Conservation (phyloP, 2,113 vertebrate species). For the Ciconia maguari region DNA sequence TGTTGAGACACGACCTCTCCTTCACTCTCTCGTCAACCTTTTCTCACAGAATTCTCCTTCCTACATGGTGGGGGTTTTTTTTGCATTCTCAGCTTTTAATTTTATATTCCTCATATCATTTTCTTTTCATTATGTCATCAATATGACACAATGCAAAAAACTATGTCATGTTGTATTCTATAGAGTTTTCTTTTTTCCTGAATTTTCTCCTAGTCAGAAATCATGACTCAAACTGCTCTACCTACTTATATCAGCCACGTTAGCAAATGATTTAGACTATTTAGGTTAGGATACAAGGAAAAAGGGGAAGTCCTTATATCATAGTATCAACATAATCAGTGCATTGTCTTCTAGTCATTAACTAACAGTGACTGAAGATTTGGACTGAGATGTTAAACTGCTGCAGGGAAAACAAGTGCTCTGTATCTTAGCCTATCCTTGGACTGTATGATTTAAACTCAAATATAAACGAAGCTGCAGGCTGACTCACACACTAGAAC, state of each 20-base stretch:
- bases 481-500: not conserved
- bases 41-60: not conserved
- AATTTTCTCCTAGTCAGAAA: not conserved
- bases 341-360: not conserved
- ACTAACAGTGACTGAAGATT: not conserved
- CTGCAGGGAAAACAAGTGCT: not conserved
- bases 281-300: not conserved
- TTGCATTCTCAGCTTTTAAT: not conserved
- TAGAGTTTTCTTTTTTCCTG: not conserved
- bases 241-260: not conserved
- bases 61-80: fast-evolving
- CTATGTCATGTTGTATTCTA: not conserved
- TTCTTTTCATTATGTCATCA: not conserved
- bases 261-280: not conserved
- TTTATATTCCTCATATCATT: not conserved
- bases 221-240: not conserved
- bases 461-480: not conserved
- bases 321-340: not conserved
- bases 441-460: not conserved
- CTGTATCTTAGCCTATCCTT: not conserved
- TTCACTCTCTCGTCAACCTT: not conserved
- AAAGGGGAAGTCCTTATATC: not conserved
- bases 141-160: not conserved
- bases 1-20: not conserved
- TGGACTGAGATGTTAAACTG: not conserved